Percentiles rank a stretch among this genome's conserved stretches.
phyloP scores from a whole-genome alignment of 2,113 vertebrate genomes.

The Tinamus guttatus region DNA sequence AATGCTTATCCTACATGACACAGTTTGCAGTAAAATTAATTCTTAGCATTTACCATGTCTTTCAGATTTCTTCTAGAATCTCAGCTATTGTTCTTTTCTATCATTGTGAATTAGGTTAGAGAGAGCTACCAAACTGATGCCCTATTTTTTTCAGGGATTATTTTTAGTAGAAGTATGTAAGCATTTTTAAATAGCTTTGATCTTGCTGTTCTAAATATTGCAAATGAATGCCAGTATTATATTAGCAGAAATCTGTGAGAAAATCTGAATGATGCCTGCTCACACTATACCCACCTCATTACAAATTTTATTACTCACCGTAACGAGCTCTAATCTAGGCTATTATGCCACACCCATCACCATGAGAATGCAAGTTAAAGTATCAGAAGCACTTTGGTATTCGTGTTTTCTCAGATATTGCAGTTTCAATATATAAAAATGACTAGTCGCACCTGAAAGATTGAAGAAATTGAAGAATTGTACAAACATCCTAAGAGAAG shows the following conservation, averaged over 20 bases:
- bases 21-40: not conserved
- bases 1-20: not conserved
- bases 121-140: not conserved
- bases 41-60: not conserved
- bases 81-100: not conserved
- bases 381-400: slow-evolving; percentile 1
- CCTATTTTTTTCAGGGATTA: not conserved
- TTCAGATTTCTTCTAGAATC: not conserved
- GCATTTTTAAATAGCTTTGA: not conserved
- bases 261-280: not conserved
- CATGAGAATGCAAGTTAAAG: slow-evolving; percentile 26
- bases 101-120: not conserved
- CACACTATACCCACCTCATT: slow-evolving; percentile 25
- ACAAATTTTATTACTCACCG: slow-evolving; percentile 40
- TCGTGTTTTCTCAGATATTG: slow-evolving; percentile 19
- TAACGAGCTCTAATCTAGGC: slow-evolving; percentile 18
- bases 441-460: not conserved
- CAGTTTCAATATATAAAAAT: not conserved
- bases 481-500: not conserved
- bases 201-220: not conserved
- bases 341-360: slow-evolving; percentile 56
- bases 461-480: not conserved
- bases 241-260: slow-evolving; percentile 63
- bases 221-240: not conserved
- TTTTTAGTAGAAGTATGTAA: not conserved